Conservation (phyloP, 2,797 vertebrate species). For the Darevskia mixta region DNA sequence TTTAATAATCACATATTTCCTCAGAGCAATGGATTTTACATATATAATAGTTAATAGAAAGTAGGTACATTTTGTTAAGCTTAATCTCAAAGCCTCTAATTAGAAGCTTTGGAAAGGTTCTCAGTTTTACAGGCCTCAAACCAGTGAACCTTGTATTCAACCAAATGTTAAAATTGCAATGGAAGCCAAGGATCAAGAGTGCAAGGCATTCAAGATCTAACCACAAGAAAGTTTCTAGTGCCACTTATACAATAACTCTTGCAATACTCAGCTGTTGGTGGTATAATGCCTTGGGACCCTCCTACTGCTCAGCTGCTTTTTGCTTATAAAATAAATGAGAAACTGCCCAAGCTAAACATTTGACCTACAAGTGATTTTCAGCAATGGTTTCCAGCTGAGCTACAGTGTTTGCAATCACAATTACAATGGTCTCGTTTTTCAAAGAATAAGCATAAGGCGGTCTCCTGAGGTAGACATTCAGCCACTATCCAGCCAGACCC, state of each 20-base stretch:
- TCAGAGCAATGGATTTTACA: neutral
- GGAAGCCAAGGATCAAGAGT: no score
- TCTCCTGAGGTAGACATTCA: constrained; percentile 60
- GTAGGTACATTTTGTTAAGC: neutral
- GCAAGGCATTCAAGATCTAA: no score
- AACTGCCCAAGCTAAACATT: constrained; percentile 55
- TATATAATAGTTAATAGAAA: neutral
- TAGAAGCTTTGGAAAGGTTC: no score
- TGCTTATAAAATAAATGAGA: neutral
- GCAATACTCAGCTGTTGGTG: no score
- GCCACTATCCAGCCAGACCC: constrained; percentile 50
- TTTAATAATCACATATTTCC: neutral
- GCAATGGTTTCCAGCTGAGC: constrained; percentile 63
- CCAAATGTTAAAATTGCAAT: no score
- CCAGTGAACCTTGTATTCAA: no score
- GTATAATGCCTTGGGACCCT: no score
- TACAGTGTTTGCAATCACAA: constrained; percentile 63
- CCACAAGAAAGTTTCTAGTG: no score
- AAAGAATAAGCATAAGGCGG: constrained; percentile 62
- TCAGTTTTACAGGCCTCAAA: no score
- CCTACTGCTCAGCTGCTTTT: no score
- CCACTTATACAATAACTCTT: no score
- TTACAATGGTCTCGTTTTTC: constrained; percentile 62
- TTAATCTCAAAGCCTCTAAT: no score
- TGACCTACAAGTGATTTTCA: constrained; percentile 74